Evolutionary conservation across 2,113 vertebrate genomes (phyloP).

Genomic region (Leptosomus discolor): DNA sequence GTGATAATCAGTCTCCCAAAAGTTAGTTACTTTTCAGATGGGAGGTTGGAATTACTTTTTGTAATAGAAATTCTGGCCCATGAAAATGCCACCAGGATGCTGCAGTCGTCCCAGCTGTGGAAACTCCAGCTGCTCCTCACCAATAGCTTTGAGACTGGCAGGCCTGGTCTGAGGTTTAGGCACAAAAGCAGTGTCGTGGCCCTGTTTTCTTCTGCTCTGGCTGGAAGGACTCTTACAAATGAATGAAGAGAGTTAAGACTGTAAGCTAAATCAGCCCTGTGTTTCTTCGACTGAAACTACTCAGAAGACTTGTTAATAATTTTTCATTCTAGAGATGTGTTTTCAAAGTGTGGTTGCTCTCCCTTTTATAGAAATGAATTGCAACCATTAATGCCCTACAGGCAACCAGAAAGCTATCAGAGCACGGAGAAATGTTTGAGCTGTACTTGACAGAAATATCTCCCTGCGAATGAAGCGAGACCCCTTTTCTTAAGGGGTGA

Average conservation of each 20-base stretch:
- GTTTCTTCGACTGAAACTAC: neutral
- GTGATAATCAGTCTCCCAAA: neutral
- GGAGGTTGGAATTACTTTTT: neutral
- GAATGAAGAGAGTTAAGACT: neutral
- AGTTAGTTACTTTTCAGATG: neutral
- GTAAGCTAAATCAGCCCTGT: neutral
- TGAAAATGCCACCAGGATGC: neutral
- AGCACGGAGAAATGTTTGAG: neutral
- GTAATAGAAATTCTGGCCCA: neutral
- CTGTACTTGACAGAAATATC: neutral
- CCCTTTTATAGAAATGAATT: neutral
- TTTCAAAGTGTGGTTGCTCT: neutral
- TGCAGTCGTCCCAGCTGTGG: neutral
- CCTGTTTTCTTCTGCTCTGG: neutral
- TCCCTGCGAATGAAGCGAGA: neutral
- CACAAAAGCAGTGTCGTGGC: neutral
- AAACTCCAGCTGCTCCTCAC: neutral
- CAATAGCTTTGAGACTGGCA: neutral
- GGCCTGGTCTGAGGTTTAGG: neutral
- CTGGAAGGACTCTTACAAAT: neutral
- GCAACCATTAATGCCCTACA: neutral
- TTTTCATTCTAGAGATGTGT: neutral
- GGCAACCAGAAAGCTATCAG: neutral
- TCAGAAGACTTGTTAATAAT: neutral
- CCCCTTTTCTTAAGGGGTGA: neutral